A percentile compares a stretch with the other conserved stretches of the same genome.
Conservation (phyloP, 2,113 vertebrate genomes). For the Calidris pugnax region DNA sequence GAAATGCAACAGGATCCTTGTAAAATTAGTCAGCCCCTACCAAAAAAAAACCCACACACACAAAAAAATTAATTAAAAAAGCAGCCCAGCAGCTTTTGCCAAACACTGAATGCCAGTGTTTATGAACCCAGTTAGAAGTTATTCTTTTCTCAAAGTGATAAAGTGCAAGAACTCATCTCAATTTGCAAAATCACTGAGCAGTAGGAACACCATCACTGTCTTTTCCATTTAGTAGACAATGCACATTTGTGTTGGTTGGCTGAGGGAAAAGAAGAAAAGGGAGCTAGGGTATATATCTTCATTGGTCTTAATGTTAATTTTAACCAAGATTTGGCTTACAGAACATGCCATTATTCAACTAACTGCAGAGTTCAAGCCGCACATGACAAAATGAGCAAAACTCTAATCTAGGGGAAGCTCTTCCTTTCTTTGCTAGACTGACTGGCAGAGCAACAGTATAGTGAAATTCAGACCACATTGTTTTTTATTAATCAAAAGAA, state of each 20-base stretch:
- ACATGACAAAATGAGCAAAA: background rate
- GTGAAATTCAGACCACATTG: background rate
- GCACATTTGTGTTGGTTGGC: no score
- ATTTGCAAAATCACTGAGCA: background rate
- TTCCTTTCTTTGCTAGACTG: background rate
- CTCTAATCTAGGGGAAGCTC: background rate
- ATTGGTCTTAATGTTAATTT: background rate
- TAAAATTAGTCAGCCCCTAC: background rate
- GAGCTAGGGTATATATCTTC: background rate
- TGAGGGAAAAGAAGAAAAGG: background rate
- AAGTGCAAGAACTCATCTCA: background rate
- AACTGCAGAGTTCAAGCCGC: background rate
- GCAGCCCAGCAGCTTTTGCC: background rate
- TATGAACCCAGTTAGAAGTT: background rate
- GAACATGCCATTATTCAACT: background rate
- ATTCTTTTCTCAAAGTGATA: background rate
- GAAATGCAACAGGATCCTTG: background rate
- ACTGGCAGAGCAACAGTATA: background rate
- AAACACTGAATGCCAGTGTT: background rate
- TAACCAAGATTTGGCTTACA: background rate
- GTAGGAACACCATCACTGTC: background rate
- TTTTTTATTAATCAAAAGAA: background rate
- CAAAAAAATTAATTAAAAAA: background rate
- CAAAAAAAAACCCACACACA: background rate
- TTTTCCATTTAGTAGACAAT: background rate